Percentiles rank a stretch among this genome's conserved stretches.
phyloP scores from a whole-genome alignment of 1,140 invertebrate genomes.

The Pentalonia nigronervosa region DNA sequence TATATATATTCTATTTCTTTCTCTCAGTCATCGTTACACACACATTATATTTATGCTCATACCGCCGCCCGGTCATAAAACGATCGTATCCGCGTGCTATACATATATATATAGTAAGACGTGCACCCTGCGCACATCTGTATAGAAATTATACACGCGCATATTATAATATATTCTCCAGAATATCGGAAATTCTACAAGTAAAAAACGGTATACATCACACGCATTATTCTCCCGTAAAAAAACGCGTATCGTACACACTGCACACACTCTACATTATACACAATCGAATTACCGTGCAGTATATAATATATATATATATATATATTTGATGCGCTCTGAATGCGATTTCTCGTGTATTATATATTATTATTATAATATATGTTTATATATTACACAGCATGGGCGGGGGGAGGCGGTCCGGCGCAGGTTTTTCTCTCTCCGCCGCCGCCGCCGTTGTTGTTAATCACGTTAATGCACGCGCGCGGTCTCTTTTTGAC shows the following conservation, averaged over 20 bases:
- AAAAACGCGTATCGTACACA: not conserved
- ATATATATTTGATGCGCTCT: not conserved
- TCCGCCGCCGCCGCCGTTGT: not conserved
- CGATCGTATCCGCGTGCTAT: not conserved
- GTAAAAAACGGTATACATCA: not conserved
- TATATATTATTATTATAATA: not conserved
- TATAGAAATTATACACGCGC: not conserved
- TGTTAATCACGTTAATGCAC: constrained; percentile 58
- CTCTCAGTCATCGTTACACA: not conserved
- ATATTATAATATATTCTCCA: not conserved
- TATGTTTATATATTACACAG: not conserved
- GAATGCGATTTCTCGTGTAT: not conserved
- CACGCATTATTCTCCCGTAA: not conserved
- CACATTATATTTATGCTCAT: not conserved
- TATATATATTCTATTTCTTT: not conserved
- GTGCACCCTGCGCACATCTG: not conserved
- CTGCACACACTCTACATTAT: not conserved
- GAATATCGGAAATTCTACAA: constrained; percentile 20
- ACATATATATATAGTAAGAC: not conserved
- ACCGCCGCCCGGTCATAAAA: not conserved
- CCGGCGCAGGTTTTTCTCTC: constrained; percentile 37
- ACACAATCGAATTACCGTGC: constrained; percentile 45
- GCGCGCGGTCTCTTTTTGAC: constrained; percentile 51
- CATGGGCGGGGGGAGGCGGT: not conserved
- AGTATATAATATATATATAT: not conserved